phyloP scores from a whole-genome alignment of 2,797 vertebrate species.

The Triplophysa yarkandensis region DNA sequence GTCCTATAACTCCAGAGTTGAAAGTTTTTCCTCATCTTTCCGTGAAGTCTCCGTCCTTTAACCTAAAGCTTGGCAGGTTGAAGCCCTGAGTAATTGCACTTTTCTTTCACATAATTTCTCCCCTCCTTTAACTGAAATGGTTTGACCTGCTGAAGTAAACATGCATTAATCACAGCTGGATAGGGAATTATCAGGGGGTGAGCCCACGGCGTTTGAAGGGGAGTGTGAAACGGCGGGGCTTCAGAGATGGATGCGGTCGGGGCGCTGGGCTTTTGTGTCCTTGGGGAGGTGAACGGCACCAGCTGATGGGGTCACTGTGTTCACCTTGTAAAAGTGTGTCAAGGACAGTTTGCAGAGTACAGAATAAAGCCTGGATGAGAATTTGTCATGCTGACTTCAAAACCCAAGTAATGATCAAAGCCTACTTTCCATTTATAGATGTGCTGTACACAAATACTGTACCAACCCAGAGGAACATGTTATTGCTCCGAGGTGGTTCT shows the following conservation, averaged over 20 bases:
- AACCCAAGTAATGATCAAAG: conserved; percentile 40
- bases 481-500: conserved; percentile 6
- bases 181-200: conserved; percentile 73
- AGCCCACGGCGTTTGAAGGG: conserved; percentile 72
- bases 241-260: conserved; percentile 78
- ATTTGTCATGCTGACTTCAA: conserved; percentile 38
- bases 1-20: not conserved
- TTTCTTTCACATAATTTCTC: conserved; percentile 47
- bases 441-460: not conserved
- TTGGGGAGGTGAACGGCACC: conserved; percentile 72
- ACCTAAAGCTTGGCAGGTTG: conserved; percentile 30
- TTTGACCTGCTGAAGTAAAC: conserved; percentile 79
- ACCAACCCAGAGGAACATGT: conserved; percentile 10
- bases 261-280: conserved; percentile 67
- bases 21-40: conserved; percentile 13
- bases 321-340: conserved; percentile 82
- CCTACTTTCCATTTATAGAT: not conserved
- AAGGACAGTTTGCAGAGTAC: conserved; percentile 66
- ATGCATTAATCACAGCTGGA: conserved; percentile 81
- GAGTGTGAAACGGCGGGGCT: conserved; percentile 62
- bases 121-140: conserved; percentile 66
- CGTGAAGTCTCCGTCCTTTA: conserved; percentile 11
- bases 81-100: conserved; percentile 50
- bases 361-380: conserved; percentile 31
- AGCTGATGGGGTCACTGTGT: conserved; percentile 77